Conservation (phyloP, 2,888 invertebrate genomes). For the Unio delphinus region DNA sequence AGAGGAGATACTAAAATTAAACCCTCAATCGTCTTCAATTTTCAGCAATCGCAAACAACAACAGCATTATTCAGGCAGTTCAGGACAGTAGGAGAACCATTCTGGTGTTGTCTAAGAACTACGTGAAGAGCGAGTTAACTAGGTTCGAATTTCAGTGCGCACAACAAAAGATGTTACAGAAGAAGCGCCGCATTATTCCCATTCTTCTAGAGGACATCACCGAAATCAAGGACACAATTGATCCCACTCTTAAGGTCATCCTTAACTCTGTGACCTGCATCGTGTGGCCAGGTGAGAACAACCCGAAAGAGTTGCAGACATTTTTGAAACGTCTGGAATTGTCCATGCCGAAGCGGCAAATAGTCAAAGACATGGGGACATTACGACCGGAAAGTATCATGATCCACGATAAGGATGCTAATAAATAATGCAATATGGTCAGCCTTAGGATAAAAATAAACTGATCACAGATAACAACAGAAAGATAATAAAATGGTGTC, state of each 20-base stretch:
- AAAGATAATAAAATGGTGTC: too few relatives aligned
- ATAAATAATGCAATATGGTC: too few relatives aligned
- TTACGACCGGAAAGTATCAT: too few relatives aligned
- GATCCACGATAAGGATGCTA: too few relatives aligned
- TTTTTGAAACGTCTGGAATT: slow-evolving; percentile 50
- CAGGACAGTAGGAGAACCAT: slow-evolving; percentile 50
- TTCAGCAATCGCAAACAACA: slow-evolving; percentile 47
- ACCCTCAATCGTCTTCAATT: neutral
- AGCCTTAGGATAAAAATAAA: too few relatives aligned
- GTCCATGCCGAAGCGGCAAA: slow-evolving; percentile 47
- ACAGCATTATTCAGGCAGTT: slow-evolving; percentile 35
- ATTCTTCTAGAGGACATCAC: slow-evolving; percentile 48
- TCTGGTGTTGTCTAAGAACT: slow-evolving; percentile 43
- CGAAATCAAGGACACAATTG: slow-evolving; percentile 25
- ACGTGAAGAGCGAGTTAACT: slow-evolving; percentile 49
- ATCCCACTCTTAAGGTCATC: slow-evolving; percentile 40
- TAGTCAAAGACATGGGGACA: neutral
- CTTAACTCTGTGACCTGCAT: slow-evolving; percentile 44
- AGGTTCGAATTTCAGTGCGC: slow-evolving; percentile 55
- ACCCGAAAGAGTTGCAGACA: slow-evolving; percentile 28
- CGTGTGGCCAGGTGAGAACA: slow-evolving; percentile 38
- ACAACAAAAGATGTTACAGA: slow-evolving; percentile 54
- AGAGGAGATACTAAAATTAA: too few relatives aligned
- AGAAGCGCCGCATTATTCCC: slow-evolving; percentile 53
- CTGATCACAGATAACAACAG: too few relatives aligned